Evolutionary conservation across 2,797 vertebrate species (phyloP).

Genomic region (Alauda arvensis): DNA sequence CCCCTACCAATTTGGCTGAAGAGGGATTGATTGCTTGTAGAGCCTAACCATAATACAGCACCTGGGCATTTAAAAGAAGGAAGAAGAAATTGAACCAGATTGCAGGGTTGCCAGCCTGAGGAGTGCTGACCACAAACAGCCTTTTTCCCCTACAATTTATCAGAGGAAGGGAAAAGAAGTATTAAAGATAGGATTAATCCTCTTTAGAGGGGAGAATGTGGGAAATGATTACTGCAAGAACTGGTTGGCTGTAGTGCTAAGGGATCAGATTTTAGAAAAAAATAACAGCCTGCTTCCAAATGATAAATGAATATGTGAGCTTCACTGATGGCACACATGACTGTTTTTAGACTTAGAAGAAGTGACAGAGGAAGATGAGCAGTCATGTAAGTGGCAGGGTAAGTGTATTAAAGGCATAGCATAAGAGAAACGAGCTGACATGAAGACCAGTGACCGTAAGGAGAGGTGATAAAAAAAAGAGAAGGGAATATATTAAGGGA

Average conservation of each 20-base stretch:
- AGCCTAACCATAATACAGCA: background rate
- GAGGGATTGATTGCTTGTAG: background rate
- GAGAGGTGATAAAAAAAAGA: conserved; percentile 41
- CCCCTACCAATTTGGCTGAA: background rate
- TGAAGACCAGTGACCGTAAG: conserved; percentile 61
- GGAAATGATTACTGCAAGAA: conserved; percentile 6
- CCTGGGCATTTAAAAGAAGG: background rate
- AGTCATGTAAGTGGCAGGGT: conserved; percentile 48
- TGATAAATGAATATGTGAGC: conserved; percentile 58
- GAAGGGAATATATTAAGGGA: conserved; percentile 34
- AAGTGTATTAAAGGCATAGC: conserved; percentile 56
- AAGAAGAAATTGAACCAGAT: background rate
- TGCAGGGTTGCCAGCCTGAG: background rate
- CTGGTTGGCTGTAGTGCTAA: background rate
- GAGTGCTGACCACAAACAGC: conserved; percentile 29
- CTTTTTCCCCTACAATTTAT: background rate
- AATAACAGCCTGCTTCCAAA: conserved; percentile 27
- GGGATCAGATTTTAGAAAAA: conserved; percentile 34
- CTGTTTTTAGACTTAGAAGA: conserved; percentile 49
- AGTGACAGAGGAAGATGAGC: conserved; percentile 57
- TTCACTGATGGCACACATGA: conserved; percentile 22
- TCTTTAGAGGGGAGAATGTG: conserved; percentile 28
- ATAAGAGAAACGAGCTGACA: conserved; percentile 44
- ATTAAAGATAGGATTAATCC: conserved; percentile 55
- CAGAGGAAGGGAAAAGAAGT: conserved; percentile 9